Conservation (phyloP, 2,888 invertebrate species). For the Lithosia quadra region DNA sequence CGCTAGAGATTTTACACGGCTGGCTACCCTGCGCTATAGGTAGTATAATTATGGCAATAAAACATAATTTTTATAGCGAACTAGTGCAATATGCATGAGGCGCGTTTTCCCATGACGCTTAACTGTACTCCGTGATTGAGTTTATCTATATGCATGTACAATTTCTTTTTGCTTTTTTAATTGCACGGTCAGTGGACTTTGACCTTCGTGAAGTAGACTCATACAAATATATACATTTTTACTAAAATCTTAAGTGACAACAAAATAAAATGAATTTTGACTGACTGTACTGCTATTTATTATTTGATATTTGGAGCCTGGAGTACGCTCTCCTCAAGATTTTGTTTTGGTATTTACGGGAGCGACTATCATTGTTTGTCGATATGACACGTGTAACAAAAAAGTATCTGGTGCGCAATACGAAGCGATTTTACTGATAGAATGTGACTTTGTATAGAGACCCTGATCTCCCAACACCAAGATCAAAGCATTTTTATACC, state of each 20-base stretch:
- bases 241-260: not conserved
- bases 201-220: conserved; percentile 50
- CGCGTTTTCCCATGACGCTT: conserved; percentile 79
- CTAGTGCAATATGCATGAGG: conserved; percentile 85
- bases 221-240: not conserved
- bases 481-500: no score
- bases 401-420: no score
- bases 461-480: no score
- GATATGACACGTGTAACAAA: no score
- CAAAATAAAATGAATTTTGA: not conserved
- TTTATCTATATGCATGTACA: conserved; percentile 55
- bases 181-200: conserved; percentile 74
- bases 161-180: conserved; percentile 65
- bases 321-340: no score
- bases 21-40: conserved; percentile 16
- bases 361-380: no score
- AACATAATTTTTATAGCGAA: conserved; percentile 64
- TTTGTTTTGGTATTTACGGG: no score
- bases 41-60: conserved; percentile 38
- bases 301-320: no score
- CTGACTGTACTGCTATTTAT: no score
- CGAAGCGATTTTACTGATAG: no score
- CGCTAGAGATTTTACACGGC: conserved; percentile 29
- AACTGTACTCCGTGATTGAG: conserved; percentile 79
- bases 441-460: no score